Evolutionary conservation across 2,113 vertebrate species (phyloP).

Genomic region (Podocnemis expansa): DNA sequence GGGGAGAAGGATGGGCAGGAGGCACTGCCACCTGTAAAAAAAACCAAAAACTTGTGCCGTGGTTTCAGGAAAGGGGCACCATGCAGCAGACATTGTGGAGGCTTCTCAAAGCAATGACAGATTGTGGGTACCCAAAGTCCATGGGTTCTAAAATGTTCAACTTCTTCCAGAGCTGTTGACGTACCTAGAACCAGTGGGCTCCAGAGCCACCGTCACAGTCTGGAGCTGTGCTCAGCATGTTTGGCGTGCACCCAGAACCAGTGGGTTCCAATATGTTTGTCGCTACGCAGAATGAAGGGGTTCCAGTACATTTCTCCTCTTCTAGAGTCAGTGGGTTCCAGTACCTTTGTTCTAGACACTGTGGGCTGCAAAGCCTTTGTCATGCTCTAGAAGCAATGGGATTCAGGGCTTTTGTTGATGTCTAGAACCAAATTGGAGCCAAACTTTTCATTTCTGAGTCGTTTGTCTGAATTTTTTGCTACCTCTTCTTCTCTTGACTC

Average conservation of each 20-base stretch:
- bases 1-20: slow-evolving; percentile 3
- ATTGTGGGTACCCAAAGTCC: neutral
- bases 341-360: neutral
- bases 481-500: neutral
- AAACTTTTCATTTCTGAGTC: neutral
- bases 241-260: too few relatives aligned
- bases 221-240: too few relatives aligned
- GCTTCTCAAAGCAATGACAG: neutral
- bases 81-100: neutral
- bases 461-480: neutral
- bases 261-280: too few relatives aligned
- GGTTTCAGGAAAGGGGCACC: neutral
- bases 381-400: neutral
- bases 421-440: neutral
- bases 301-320: neutral
- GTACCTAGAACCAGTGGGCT: neutral
- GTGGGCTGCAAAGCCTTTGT: neutral
- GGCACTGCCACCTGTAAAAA: slow-evolving; percentile 51
- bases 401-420: neutral
- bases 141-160: neutral
- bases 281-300: neutral
- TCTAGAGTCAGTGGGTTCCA: neutral
- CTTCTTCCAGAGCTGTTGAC: neutral
- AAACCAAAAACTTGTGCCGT: slow-evolving; percentile 3
- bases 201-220: neutral